These are phyloP conservation scores for Imbricaverruca yamaguchii DNA, from an alignment of 2,888 invertebrate species.

Conservation along the genomic window DNA sequence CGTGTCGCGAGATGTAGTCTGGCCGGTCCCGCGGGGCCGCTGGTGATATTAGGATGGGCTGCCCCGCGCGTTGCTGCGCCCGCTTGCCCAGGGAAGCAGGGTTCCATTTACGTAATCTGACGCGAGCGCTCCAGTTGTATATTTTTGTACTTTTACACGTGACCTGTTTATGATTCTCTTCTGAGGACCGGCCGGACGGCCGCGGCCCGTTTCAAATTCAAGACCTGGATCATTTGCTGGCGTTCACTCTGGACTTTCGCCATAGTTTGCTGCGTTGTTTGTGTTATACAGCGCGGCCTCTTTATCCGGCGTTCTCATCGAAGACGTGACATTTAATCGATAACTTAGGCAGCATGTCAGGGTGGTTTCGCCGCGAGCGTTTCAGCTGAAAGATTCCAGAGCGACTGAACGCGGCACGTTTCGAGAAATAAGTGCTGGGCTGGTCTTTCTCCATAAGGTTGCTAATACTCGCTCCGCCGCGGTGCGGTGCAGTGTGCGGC, in stretches of 20 bases:
- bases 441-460: neutral
- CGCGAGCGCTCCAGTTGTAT: neutral
- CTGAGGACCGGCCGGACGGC: neutral
- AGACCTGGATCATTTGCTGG: no score
- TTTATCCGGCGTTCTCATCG: no score
- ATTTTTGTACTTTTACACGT: slow-evolving; percentile 18
- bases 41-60: neutral
- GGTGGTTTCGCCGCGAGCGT: no score
- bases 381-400: no score
- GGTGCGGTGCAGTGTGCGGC: neutral
- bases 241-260: no score
- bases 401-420: neutral
- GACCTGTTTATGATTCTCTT: slow-evolving; percentile 4
- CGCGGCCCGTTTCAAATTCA: no score
- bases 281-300: no score
- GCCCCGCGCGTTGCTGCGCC: neutral
- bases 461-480: neutral
- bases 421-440: neutral
- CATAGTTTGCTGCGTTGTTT: no score
- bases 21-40: neutral
- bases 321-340: no score
- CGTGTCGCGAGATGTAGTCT: no score
- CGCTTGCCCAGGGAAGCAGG: neutral
- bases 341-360: no score
- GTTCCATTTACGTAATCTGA: neutral